Base-by-base conservation (phyloP, 1,140 invertebrate genomes). In the Pogonus chalceus region DNA sequence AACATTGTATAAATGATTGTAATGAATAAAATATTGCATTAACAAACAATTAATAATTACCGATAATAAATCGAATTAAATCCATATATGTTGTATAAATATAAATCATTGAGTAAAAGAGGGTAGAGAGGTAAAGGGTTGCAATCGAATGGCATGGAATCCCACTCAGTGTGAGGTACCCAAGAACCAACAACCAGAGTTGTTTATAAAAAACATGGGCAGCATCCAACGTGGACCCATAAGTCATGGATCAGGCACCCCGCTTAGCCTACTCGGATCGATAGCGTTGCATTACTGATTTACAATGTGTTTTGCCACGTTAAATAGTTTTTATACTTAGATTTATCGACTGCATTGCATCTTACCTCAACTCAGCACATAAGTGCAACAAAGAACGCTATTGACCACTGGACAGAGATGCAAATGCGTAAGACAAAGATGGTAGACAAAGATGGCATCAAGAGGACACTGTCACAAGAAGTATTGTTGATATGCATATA, bases 401-500 rank as follows among this genome's bases (percentile, higher is more conserved):
- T 3, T 43, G 9, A 16, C 18, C 37, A n/a, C n/a, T n/a, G 37
- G 4, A 31, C 26, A 31, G 4, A 14, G 4, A 14, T 31, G 37
- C 18, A 16, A 4, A 18, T 43, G 37, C 18, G 37, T 43, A 43
- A 3, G 18, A 43, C 37, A 43, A 43, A 18, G 37, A 43, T 9
- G 26, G 14, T 14, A 31, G 26, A 31, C 14, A 31, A 43, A 43
- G 9, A 43, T 4, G 4, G 18, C n/a, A n/a, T n/a, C 37, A 43
- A 12, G 37, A 43, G n/a, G 37, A 43, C 37, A 43, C 18, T 43
- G 37, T 12, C 37, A 43, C 14, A 7, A 16, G 3, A 4, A 4
- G 37, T 43, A 43, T 43, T 43, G 37, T 43, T 43, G 37, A 43
- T 43, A 43, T 43, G 37, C 37, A 43, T 43, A 43, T 43, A 43